A percentile compares a stretch with the other conserved stretches of the same genome.
These are phyloP conservation scores for Nasua narica DNA, from an alignment of 2,797 vertebrate genomes.

Conservation along the genomic window DNA sequence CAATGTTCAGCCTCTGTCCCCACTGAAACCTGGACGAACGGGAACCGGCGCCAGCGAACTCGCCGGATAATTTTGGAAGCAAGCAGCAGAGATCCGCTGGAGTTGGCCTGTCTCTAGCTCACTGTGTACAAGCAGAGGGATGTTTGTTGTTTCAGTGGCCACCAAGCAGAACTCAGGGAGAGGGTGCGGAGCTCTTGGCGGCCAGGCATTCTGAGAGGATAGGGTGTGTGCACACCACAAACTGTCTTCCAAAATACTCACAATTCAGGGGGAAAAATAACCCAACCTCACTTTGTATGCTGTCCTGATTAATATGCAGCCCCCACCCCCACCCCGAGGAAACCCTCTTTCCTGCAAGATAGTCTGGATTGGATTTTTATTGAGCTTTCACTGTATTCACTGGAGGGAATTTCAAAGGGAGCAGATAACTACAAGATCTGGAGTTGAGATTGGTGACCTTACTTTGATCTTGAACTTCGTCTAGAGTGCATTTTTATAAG, in stretches of 20 bases:
- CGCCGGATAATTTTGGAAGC: not conserved
- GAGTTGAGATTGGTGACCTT: not conserved
- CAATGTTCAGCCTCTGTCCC: slow-evolving; percentile 4
- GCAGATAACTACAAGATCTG: not conserved
- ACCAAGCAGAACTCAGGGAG: not conserved
- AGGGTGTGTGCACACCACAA: not conserved
- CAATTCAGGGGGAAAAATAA: not conserved
- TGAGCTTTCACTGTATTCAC: not conserved
- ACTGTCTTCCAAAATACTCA: not conserved
- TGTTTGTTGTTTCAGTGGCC: slow-evolving; percentile 9
- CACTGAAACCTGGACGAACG: slow-evolving; percentile 15
- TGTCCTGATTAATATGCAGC: not conserved
- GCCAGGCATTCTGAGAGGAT: not conserved
- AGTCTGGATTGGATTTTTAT: slow-evolving; percentile 13
- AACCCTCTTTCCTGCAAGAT: not conserved
- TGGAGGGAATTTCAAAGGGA: not conserved
- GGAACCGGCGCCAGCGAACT: not conserved
- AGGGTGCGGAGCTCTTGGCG: not conserved
- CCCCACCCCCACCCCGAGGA: not conserved
- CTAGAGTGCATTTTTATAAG: not conserved
- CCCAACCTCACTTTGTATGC: not conserved
- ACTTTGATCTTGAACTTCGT: not conserved
- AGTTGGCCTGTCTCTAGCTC: not conserved
- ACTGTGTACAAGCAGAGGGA: not conserved
- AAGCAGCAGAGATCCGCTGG: not conserved